These are phyloP conservation scores for Flexamia atlantica DNA, from an alignment of 2,888 invertebrate genomes.

Conservation along the genomic window DNA sequence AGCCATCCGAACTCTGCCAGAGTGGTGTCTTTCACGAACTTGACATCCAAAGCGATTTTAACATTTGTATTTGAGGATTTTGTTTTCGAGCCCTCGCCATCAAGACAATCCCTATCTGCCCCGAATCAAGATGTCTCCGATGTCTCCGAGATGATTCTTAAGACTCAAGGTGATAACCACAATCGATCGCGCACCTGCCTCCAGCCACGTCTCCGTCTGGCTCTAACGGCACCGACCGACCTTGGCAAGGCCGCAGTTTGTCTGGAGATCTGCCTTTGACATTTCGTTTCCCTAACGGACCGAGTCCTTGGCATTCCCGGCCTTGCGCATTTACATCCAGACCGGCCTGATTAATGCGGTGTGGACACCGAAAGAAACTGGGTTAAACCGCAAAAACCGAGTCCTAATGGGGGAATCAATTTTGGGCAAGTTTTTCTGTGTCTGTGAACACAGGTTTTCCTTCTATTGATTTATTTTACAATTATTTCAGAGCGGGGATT, in stretches of 20 bases:
- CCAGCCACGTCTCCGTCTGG: not conserved
- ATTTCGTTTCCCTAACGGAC: conserved; percentile 22
- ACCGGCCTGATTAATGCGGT: conserved; percentile 20
- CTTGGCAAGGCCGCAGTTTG: conserved; percentile 18
- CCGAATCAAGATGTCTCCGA: too few species aligned
- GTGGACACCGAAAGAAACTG: conserved; percentile 19
- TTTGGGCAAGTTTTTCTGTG: conserved; percentile 12
- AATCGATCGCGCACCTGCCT: too few species aligned
- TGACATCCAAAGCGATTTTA: too few species aligned
- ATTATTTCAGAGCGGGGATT: not conserved
- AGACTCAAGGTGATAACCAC: too few species aligned
- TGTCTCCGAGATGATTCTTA: too few species aligned
- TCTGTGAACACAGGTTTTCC: not conserved
- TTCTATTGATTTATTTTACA: not conserved
- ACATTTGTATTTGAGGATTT: too few species aligned
- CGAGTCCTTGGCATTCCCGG: conserved; percentile 23
- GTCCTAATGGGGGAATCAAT: not conserved
- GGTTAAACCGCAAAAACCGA: conserved; percentile 14
- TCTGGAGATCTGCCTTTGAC: conserved; percentile 8
- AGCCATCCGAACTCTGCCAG: too few species aligned
- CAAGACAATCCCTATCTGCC: too few species aligned
- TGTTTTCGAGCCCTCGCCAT: too few species aligned
- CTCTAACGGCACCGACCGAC: not conserved
- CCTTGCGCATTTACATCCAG: conserved; percentile 33
- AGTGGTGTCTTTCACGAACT: too few species aligned